Conservation (phyloP, 30 jellyfish, hydroid and myxozoan species). For the Haliclystus octoradiatus region DNA sequence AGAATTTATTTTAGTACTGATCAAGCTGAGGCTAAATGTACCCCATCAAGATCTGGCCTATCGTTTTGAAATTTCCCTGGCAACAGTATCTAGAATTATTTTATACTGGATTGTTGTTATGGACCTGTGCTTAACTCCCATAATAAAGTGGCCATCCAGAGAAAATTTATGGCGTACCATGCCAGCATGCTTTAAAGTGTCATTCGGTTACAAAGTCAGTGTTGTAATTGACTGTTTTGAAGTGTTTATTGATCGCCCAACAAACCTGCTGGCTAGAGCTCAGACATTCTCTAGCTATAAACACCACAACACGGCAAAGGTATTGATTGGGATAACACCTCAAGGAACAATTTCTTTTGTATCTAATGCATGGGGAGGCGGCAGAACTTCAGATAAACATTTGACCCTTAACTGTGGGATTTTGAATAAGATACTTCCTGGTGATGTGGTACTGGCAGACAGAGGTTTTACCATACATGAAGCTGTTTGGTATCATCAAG, state of each 20-base stretch:
- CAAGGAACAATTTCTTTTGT: too few species aligned
- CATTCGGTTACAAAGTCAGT: conserved; percentile 22
- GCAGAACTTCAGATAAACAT: conserved; percentile 27
- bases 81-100: conserved; percentile 37
- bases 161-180: conserved; percentile 30
- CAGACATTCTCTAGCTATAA: too few species aligned
- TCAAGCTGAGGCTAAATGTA: conserved; percentile 19
- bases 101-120: conserved; percentile 35
- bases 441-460: conserved; percentile 24
- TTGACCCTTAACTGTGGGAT: conserved; percentile 22
- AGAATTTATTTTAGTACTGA: conserved; percentile 30
- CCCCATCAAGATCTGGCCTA: conserved; percentile 38
- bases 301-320: conserved; percentile 39
- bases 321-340: too few species aligned
- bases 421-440: conserved; percentile 23
- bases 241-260: too few species aligned
- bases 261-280: too few species aligned
- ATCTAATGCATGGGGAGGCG: conserved; percentile 47
- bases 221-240: conserved; percentile 28
- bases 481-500: too few species aligned
- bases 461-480: too few species aligned
- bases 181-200: conserved; percentile 15
- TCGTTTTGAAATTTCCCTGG: conserved; percentile 16
- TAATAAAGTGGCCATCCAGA: conserved; percentile 35
- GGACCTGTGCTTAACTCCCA: conserved; percentile 30